phyloP scores from a whole-genome alignment of 2,113 vertebrate genomes.

The Mustelus asterias region DNA sequence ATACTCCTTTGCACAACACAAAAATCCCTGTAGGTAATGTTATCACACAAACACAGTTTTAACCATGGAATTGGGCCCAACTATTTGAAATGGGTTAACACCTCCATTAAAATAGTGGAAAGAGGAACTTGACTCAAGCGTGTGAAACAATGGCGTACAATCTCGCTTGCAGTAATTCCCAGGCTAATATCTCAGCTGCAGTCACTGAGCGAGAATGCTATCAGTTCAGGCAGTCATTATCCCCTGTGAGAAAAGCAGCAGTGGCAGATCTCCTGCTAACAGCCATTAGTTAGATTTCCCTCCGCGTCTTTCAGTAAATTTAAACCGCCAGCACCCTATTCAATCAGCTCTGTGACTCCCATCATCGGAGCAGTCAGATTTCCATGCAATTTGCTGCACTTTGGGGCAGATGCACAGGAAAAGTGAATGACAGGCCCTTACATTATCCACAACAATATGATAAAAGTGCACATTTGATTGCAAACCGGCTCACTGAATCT shows the following conservation, averaged over 20 bases:
- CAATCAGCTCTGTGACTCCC: slow-evolving; percentile 33
- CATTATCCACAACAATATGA: neutral
- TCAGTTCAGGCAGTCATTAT: slow-evolving; percentile 6
- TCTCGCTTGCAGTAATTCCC: neutral
- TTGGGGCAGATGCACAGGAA: slow-evolving; percentile 34
- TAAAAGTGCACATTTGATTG: slow-evolving; percentile 25
- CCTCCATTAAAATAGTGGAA: neutral
- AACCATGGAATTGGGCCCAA: neutral
- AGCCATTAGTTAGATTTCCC: slow-evolving; percentile 9
- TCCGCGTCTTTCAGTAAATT: slow-evolving; percentile 27
- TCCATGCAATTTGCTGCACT: neutral
- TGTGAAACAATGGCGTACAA: neutral
- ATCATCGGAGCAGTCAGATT: slow-evolving; percentile 17
- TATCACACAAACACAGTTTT: neutral
- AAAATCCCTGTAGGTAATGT: neutral
- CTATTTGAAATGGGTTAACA: neutral
- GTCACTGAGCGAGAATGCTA: neutral
- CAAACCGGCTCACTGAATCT: neutral
- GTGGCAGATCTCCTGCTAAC: neutral
- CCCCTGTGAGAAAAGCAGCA: slow-evolving; percentile 12
- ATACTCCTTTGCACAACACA: neutral
- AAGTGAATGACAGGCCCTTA: slow-evolving; percentile 24
- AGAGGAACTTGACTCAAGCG: neutral
- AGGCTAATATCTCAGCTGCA: neutral
- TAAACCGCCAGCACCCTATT: slow-evolving; percentile 21